Base-by-base conservation (phyloP, 1,140 invertebrate genomes). In the Danaus melanippus region DNA sequence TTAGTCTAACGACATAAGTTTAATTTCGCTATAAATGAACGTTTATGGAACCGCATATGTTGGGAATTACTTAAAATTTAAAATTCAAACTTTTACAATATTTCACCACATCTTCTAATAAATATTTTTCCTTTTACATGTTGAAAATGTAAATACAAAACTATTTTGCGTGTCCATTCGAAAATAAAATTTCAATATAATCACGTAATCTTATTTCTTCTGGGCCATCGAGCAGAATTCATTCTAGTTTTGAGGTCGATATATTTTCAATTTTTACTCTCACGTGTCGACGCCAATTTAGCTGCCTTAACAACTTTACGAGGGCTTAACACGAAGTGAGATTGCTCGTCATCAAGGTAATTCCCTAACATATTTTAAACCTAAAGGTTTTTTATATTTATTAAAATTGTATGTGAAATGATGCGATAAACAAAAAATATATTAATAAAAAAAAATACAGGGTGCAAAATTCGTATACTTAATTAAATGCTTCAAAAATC, bases 191-290 rank as follows among this genome's bases (percentile, higher is more conserved):
- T 0, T 3, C 21, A 32, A 32, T 32, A 7, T 3, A 3, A 7
- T 47, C 40, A 46, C 60, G 65, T 68, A 68, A 68, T 64, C 66
- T 64, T 44, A 66, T 66, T 64, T 60, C 63, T 78, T 80, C 75
- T 72, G 60, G 70, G 49, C 71, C 74, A 80, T 80, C 76, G 71
- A 67, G 46, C 66, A 45, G 60, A 63, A 67, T 67, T 74, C 76
- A 76, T 73, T 63, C 65, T 64, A 67, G 62, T 71, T 70, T 61
- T 63, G 56, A 53, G 71, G 78, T 82, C 76, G 76, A 82, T 82
- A 74, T 78, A 76, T 82, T 78, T 76, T 79, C 79, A 79, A 82
- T 82, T 82, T 78, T 79, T 79, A 60, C 63, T 52, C 74, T 64
- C 69, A 73, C 66, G 69, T 76, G 62, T 71, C 66, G 64, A 63